Percentiles rank a stretch among this genome's conserved stretches.
Evolutionary conservation across 2,113 vertebrate genomes (phyloP).

Genomic region (Sylvietta virens): DNA sequence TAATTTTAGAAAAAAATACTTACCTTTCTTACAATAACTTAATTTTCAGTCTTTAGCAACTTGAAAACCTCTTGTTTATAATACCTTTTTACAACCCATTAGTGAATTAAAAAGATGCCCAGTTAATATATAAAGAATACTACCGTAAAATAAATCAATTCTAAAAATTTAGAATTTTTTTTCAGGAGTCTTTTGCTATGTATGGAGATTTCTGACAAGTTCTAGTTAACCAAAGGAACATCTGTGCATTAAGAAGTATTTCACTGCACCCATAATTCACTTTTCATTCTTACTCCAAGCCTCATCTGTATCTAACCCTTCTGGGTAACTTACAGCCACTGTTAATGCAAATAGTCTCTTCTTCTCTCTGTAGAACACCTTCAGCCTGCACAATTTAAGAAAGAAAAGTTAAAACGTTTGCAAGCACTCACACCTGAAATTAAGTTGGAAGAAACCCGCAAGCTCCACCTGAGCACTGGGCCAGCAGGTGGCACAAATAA

Average conservation of each 20-base stretch:
- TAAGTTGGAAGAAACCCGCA: rapidly evolving
- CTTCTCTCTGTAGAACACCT: conserved; percentile 55
- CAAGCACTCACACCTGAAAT: neutral
- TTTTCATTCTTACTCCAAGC: neutral
- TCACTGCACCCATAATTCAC: neutral
- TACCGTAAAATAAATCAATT: neutral
- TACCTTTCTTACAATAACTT: neutral
- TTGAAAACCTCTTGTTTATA: neutral
- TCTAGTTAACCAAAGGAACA: neutral
- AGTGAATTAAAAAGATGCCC: neutral
- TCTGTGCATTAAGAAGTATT: neutral
- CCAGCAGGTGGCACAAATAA: neutral
- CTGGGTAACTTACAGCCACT: neutral
- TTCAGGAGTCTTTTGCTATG: neutral
- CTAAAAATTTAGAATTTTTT: neutral
- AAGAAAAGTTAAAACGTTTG: neutral
- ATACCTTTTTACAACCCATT: neutral
- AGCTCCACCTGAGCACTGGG: neutral
- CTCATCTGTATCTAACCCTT: neutral
- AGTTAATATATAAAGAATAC: neutral
- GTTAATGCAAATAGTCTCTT: conserved; percentile 40
- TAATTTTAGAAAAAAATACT: neutral
- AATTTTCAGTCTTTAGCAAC: neutral
- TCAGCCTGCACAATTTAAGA: conserved; percentile 22
- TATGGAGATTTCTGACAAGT: neutral